These are phyloP conservation scores for Dione vanillae DNA, from an alignment of 2,888 invertebrate genomes.

Conservation along the genomic window DNA sequence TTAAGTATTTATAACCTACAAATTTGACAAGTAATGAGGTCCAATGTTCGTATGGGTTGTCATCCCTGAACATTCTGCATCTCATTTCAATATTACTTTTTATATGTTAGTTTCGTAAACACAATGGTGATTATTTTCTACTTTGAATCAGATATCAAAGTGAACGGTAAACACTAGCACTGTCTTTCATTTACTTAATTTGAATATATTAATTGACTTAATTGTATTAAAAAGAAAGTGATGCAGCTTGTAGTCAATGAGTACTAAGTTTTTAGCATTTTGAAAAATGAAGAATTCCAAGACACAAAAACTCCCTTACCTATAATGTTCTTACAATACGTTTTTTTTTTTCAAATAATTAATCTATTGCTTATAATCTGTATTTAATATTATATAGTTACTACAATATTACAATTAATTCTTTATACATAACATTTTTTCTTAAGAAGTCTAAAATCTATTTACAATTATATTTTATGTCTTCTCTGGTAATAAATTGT, in stretches of 20 bases:
- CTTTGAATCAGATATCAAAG: slow-evolving; percentile 1
- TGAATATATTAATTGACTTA: slow-evolving; percentile 10
- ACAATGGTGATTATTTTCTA: not conserved
- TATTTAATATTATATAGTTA: too few species aligned
- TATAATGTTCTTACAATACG: too few species aligned
- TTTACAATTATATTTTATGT: too few species aligned
- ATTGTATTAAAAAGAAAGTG: slow-evolving; percentile 13
- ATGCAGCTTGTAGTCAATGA: not conserved
- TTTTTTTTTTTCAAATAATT: too few species aligned
- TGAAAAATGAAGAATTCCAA: too few species aligned
- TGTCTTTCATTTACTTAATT: not conserved
- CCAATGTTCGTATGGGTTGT: slow-evolving; percentile 74
- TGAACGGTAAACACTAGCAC: not conserved
- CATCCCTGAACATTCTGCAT: slow-evolving; percentile 62
- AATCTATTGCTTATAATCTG: too few species aligned
- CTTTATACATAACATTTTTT: too few species aligned
- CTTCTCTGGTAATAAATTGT: too few species aligned
- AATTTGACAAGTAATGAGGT: slow-evolving; percentile 74
- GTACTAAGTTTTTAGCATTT: too few species aligned
- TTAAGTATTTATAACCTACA: slow-evolving; percentile 71
- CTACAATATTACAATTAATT: too few species aligned
- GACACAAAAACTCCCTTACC: too few species aligned
- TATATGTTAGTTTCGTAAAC: slow-evolving; percentile 13
- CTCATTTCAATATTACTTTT: slow-evolving; percentile 64
- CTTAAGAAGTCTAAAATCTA: too few species aligned